These are phyloP conservation scores for Drosophila pseudotalamancana DNA, from an alignment of 2,888 invertebrate species.

Conservation along the genomic window DNA sequence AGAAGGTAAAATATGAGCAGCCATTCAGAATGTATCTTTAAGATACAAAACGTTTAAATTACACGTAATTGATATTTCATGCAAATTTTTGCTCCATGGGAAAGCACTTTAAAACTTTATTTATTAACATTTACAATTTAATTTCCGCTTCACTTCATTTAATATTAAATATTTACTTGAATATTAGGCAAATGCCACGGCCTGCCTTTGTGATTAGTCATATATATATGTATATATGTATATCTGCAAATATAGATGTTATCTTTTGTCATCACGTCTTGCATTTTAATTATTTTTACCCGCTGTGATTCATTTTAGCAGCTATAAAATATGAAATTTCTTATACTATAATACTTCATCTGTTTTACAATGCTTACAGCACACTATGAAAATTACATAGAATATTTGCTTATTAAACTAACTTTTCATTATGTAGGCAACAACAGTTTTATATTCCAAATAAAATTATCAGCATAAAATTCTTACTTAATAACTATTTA, in stretches of 20 bases:
- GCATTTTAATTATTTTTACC: conserved; percentile 5
- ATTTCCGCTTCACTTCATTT: conserved; percentile 22
- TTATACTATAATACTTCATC: too few species aligned
- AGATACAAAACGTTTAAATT: conserved; percentile 59
- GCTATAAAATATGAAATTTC: too few species aligned
- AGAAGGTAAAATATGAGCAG: conserved; percentile 17
- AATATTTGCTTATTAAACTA: too few species aligned
- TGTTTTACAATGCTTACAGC: too few species aligned
- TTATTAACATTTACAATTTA: conserved; percentile 50
- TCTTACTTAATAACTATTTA: too few species aligned
- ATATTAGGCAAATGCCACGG: conserved; percentile 15
- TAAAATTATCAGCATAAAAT: too few species aligned
- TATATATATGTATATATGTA: conserved; percentile 26
- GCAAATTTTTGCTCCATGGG: conserved; percentile 50
- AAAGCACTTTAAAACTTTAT: conserved; percentile 22
- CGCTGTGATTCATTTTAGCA: too few species aligned
- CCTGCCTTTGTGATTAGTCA: conserved; percentile 35
- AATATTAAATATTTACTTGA: conserved; percentile 40
- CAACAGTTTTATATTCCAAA: too few species aligned
- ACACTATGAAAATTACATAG: too few species aligned
- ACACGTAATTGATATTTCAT: conserved; percentile 62
- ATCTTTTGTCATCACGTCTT: conserved; percentile 18
- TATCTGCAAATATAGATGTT: too few species aligned
- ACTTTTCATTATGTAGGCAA: too few species aligned
- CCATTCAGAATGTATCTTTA: conserved; percentile 48